Evolutionary conservation across 2,797 vertebrate species (phyloP).

Genomic region (Hemitrygon akajei): DNA sequence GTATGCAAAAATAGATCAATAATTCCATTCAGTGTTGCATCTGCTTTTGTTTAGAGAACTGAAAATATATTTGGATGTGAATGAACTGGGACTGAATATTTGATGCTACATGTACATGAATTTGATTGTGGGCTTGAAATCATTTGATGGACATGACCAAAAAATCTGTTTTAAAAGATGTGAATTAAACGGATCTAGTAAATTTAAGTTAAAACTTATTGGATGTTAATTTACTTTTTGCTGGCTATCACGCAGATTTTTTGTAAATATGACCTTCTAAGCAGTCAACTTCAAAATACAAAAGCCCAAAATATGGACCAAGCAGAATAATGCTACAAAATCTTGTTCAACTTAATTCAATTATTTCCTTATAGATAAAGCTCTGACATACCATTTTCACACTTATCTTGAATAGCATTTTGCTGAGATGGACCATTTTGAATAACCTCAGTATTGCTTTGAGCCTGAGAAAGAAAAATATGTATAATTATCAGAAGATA

Average conservation of each 20-base stretch:
- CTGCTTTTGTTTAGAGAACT: neutral
- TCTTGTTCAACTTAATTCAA: neutral
- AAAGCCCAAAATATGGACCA: neutral
- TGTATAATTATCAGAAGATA: neutral
- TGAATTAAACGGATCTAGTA: neutral
- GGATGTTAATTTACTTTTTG: neutral
- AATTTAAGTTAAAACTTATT: neutral
- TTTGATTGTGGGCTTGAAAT: neutral
- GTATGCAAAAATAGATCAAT: neutral
- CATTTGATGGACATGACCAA: neutral
- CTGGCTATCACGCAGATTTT: neutral
- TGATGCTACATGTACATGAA: neutral
- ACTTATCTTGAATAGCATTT: neutral
- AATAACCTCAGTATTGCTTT: neutral
- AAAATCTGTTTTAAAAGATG: neutral
- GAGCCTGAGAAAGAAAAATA: conserved; percentile 16
- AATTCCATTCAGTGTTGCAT: neutral
- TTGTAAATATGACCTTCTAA: neutral
- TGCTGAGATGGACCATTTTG: neutral
- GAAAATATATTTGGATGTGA: neutral
- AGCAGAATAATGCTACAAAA: neutral
- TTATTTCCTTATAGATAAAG: neutral
- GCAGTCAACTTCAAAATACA: neutral
- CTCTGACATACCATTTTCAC: neutral
- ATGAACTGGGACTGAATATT: neutral